These are phyloP conservation scores for Virgularia gustaviana DNA, from an alignment of 92 coral and sea anemone species.

Conservation along the genomic window DNA sequence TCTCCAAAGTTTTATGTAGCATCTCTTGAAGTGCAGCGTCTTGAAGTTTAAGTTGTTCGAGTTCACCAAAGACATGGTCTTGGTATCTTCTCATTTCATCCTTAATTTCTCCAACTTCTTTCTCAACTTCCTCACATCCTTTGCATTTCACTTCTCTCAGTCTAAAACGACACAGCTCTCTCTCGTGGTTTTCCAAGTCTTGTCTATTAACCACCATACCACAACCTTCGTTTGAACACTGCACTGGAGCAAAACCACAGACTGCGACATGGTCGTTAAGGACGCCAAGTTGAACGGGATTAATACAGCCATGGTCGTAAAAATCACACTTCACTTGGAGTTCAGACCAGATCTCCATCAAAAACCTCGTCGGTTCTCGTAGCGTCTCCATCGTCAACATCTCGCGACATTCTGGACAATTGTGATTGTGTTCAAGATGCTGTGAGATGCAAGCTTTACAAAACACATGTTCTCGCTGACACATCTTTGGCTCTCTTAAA, in stretches of 20 bases:
- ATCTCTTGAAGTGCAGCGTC: neutral
- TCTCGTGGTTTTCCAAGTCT: slow-evolving; percentile 6
- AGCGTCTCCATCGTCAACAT: slow-evolving; percentile 11
- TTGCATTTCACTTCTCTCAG: neutral
- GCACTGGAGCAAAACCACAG: slow-evolving; percentile 52
- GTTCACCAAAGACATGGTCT: neutral
- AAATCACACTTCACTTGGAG: slow-evolving; percentile 52
- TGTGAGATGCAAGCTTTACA: slow-evolving; percentile 55
- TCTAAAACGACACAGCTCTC: neutral
- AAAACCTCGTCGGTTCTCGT: slow-evolving; percentile 48
- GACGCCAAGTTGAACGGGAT: slow-evolving; percentile 33
- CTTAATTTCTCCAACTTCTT: neutral
- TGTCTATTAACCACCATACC: neutral
- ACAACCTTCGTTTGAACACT: slow-evolving; percentile 54
- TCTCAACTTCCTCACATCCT: neutral
- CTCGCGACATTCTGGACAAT: slow-evolving; percentile 60
- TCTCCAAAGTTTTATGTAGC: neutral
- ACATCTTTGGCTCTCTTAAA: slow-evolving; percentile 58
- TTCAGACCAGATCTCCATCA: slow-evolving; percentile 47
- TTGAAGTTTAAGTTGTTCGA: neutral
- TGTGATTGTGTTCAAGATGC: slow-evolving; percentile 34
- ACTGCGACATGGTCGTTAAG: slow-evolving; percentile 28
- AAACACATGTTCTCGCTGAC: slow-evolving; percentile 55
- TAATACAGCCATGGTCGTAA: slow-evolving; percentile 41
- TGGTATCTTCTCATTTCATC: neutral